These are phyloP conservation scores for Montipora capitata DNA, from an alignment of 92 coral and sea anemone species.

Conservation along the genomic window DNA sequence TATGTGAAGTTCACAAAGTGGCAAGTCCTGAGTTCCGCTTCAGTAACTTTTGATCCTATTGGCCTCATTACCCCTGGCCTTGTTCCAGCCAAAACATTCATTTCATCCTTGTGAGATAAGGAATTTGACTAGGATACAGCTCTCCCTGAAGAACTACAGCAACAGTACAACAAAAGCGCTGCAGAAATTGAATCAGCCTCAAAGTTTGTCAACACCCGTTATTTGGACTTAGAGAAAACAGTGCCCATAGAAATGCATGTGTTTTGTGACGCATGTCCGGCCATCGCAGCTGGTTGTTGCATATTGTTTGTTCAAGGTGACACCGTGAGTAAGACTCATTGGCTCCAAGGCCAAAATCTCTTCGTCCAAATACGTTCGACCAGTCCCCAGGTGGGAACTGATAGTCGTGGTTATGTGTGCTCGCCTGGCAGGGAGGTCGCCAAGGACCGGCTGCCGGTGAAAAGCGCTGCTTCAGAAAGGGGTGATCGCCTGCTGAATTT, in stretches of 20 bases:
- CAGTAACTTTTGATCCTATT: conserved; percentile 65
- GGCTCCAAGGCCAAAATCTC: conserved; percentile 65
- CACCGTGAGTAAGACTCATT: conserved; percentile 17
- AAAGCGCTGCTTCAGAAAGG: too few relatives aligned
- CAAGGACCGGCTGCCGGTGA: too few relatives aligned
- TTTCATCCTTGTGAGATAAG: conserved; percentile 62
- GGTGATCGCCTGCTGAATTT: too few relatives aligned
- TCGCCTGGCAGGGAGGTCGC: not conserved
- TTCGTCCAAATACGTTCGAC: conserved; percentile 56
- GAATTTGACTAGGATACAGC: conserved; percentile 61
- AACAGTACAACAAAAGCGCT: conserved; percentile 39
- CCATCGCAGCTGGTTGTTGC: conserved; percentile 5
- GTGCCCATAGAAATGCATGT: conserved; percentile 62
- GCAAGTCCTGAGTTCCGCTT: conserved; percentile 59
- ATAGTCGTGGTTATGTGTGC: conserved; percentile 64
- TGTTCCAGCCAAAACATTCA: conserved; percentile 63
- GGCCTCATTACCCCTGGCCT: conserved; percentile 60
- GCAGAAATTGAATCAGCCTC: conserved; percentile 45
- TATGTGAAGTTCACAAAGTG: conserved; percentile 46
- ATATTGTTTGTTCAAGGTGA: conserved; percentile 20
- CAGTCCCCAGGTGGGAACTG: conserved; percentile 70
- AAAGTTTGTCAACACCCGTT: conserved; percentile 20
- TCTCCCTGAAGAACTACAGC: conserved; percentile 52
- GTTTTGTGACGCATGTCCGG: conserved; percentile 70
- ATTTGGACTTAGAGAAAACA: conserved; percentile 58